phyloP scores from a whole-genome alignment of 2,797 vertebrate species.

The Benthosema pterotum region DNA sequence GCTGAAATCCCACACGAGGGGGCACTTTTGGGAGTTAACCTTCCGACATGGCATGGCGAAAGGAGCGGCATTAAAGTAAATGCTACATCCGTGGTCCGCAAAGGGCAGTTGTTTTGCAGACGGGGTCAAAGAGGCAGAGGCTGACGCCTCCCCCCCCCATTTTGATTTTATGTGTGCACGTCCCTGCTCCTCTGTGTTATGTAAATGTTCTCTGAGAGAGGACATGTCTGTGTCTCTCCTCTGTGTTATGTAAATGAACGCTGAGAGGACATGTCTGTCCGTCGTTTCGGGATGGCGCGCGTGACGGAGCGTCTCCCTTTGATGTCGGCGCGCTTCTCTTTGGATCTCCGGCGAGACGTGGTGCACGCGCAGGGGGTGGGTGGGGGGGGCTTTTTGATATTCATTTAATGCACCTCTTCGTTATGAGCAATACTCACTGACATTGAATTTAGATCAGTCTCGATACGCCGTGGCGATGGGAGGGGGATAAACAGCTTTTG shows the following conservation, averaged over 20 bases:
- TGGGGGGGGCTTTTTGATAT: constrained; percentile 43
- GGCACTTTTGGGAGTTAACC: too few species aligned
- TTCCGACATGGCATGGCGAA: too few species aligned
- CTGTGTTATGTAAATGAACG: constrained; percentile 65
- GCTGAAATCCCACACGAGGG: too few species aligned
- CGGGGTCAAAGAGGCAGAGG: too few species aligned
- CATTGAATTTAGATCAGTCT: constrained; percentile 33
- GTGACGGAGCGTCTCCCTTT: constrained; percentile 67
- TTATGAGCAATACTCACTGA: constrained; percentile 28
- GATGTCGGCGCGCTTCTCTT: constrained; percentile 56
- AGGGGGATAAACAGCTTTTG: constrained; percentile 22
- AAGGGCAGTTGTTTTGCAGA: too few species aligned
- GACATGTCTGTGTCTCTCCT: constrained; percentile 56
- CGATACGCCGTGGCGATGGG: constrained; percentile 3
- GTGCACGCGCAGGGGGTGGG: too few species aligned
- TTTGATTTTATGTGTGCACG: too few species aligned
- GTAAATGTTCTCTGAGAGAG: constrained; percentile 66
- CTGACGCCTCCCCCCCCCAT: too few species aligned
- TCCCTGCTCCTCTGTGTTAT: constrained; percentile 35
- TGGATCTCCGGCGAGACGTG: constrained; percentile 28
- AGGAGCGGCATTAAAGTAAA: too few species aligned
- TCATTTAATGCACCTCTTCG: constrained; percentile 46
- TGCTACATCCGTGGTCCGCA: too few species aligned
- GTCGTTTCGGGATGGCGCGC: constrained; percentile 36
- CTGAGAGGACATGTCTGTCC: constrained; percentile 62